phyloP scores from a whole-genome alignment of 2,888 invertebrate species.

The Patella depressa region DNA sequence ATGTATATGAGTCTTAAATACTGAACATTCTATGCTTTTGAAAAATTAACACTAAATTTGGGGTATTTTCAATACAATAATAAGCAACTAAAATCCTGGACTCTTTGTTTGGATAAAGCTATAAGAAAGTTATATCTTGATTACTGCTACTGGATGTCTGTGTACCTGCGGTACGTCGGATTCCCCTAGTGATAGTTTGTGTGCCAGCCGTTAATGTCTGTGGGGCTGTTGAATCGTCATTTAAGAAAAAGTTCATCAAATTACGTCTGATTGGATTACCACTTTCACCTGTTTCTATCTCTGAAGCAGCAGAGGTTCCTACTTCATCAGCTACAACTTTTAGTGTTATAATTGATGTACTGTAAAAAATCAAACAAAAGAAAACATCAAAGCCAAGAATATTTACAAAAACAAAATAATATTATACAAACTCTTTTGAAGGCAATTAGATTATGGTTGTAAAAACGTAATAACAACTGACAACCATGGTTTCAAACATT shows the following conservation, averaged over 20 bases:
- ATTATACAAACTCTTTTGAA: too few relatives aligned
- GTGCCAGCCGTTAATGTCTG: conserved; percentile 50
- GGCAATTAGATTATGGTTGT: too few relatives aligned
- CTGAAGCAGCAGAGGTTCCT: conserved; percentile 15
- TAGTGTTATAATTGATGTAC: conserved; percentile 22
- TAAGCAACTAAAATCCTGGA: too few relatives aligned
- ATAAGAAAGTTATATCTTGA: background rate
- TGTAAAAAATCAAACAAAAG: conserved; percentile 12
- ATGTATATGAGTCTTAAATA: too few relatives aligned
- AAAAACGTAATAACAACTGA: too few relatives aligned
- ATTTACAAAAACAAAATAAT: too few relatives aligned
- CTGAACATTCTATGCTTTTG: too few relatives aligned
- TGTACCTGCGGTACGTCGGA: conserved; percentile 52
- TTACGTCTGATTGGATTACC: conserved; percentile 14
- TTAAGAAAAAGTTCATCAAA: conserved; percentile 26
- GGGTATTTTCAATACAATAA: too few relatives aligned
- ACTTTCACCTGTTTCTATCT: background rate
- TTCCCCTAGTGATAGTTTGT: conserved; percentile 54
- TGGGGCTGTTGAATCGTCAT: conserved; percentile 32
- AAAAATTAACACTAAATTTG: too few relatives aligned
- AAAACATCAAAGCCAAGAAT: too few relatives aligned
- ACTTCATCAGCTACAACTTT: conserved; percentile 23
- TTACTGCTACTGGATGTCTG: conserved; percentile 46
- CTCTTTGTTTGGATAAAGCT: too few relatives aligned
- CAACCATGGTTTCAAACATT: too few relatives aligned